Evolutionary conservation across 2,113 vertebrate genomes (phyloP), one percentile per base, ranked within the genome.

Genomic region (Paedocypris sp.): DNA sequence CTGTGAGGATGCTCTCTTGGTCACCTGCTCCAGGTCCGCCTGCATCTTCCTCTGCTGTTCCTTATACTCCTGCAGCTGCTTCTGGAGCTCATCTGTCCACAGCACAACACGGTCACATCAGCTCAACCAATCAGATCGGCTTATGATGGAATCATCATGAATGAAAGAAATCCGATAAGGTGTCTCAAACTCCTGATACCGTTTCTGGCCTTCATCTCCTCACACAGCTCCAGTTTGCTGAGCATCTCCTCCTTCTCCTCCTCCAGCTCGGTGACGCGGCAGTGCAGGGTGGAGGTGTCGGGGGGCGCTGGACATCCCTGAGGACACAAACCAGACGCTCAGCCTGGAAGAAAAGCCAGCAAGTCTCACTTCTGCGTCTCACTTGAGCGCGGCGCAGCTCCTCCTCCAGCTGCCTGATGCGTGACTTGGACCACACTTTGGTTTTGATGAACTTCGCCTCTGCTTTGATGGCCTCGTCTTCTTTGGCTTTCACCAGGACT

Each of bases 381-480:
- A 84, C 86, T 71, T 88, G 62, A 75, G 81, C 87, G 65, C 76
- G 89, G 82, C 82, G 90, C 4, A 92, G 62, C 57, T 92, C 89
- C 26, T 89, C 88, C 62, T 94, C 91, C 69, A 92, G 67, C 63
- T 92, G 90, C 62, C 83, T 82, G 72, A 92, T 89, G 23, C 82
- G 84, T 53, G 85, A 77, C 60, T 94, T 94, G 6, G 91, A 93
- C 90, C 89, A 93, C 3, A 90, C 91, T 73, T 94, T 94, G 75
- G 87, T 89, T 73, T 91, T 92, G 64, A 94, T 70, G 72, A 93
- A 94, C 68, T 89, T 93, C 11, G 87, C 84, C 63, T 94, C 91
- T 4, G 91, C 91, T 75, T 85, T 89, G 67, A 70, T 82, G 68
- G 90, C 90, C 35, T 93, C 91, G 29, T 91, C 89, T 0, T 76